phyloP scores from a whole-genome alignment of 2,113 vertebrate genomes.

The Saimiri boliviensis region DNA sequence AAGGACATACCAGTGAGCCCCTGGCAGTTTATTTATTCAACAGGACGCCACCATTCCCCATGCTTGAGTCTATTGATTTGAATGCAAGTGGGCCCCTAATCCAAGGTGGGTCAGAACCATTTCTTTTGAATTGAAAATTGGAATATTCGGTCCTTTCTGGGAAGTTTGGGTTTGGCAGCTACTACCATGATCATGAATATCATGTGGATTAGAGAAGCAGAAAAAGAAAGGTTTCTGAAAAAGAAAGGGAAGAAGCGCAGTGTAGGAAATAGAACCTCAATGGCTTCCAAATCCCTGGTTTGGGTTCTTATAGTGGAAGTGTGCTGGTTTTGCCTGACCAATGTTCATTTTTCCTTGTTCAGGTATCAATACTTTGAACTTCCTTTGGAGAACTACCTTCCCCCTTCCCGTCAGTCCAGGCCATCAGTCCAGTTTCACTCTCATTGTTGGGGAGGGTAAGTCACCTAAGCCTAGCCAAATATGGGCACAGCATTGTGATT shows the following conservation, averaged over 20 bases:
- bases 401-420: neutral
- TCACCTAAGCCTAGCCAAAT: neutral
- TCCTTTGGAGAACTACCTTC: neutral
- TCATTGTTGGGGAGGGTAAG: neutral
- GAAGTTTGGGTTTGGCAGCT: neutral
- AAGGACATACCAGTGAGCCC: neutral
- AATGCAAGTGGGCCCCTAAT: neutral
- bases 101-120: neutral
- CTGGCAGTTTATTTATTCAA: neutral
- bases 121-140: neutral
- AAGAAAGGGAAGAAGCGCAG: neutral
- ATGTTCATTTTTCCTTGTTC: neutral
- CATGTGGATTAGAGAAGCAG: neutral
- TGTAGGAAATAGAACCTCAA: neutral
- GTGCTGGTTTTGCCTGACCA: neutral
- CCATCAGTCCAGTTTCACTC: neutral
- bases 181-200: neutral
- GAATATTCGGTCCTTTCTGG: neutral
- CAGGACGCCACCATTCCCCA: neutral
- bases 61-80: neutral
- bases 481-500: neutral
- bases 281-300: neutral
- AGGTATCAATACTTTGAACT: neutral
- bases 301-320: neutral
- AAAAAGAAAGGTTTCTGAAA: neutral